phyloP scores from a whole-genome alignment of 1,140 invertebrate genomes.

The Cotesia typhae region DNA sequence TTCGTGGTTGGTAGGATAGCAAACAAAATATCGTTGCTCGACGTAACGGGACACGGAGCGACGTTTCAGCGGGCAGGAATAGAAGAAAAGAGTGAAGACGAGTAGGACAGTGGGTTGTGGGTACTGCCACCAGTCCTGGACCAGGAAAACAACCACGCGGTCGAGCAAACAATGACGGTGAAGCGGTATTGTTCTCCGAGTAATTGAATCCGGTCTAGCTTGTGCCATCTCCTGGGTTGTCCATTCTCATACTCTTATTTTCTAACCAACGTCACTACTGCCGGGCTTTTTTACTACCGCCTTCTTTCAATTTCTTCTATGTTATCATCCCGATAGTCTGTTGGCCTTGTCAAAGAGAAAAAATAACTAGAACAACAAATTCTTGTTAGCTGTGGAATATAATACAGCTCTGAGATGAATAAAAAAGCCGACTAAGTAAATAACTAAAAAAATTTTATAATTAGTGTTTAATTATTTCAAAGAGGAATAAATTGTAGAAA shows the following conservation, averaged over 20 bases:
- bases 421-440: too few species aligned
- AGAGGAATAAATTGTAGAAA: too few species aligned
- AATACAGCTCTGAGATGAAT: too few species aligned
- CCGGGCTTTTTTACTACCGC: conserved; percentile 22
- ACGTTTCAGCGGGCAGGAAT: conserved; percentile 32
- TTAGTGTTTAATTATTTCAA: too few species aligned
- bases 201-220: conserved; percentile 63
- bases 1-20: conserved; percentile 48
- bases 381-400: neutral
- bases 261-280: conserved; percentile 21
- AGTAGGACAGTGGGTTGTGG: too few species aligned
- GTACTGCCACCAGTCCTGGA: conserved; percentile 43
- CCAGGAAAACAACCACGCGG: conserved; percentile 56
- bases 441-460: too few species aligned
- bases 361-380: conserved; percentile 2
- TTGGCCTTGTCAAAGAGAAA: neutral
- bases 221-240: conserved; percentile 41
- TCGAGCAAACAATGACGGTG: conserved; percentile 61
- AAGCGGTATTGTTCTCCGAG: conserved; percentile 63
- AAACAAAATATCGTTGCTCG: conserved; percentile 61
- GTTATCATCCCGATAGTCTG: neutral
- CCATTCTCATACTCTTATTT: conserved; percentile 35
- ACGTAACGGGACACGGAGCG: conserved; percentile 53
- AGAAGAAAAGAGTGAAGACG: too few species aligned
- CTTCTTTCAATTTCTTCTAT: conserved; percentile 20